These are phyloP conservation scores for Lepus europaeus DNA, from an alignment of 2,113 vertebrate species.

Conservation along the genomic window DNA sequence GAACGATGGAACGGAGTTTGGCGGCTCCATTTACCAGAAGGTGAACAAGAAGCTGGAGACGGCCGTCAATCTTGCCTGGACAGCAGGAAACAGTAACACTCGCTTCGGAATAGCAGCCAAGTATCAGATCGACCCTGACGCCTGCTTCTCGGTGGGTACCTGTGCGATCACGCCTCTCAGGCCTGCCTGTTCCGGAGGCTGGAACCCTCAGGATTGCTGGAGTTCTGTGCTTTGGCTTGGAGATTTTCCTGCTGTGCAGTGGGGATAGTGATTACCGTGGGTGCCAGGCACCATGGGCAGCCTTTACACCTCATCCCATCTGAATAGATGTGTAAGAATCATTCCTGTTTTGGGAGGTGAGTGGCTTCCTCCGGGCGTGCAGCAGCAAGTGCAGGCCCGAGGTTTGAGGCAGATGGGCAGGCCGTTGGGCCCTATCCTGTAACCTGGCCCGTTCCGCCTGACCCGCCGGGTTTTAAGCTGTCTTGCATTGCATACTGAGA, in stretches of 20 bases:
- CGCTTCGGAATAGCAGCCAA: constrained; percentile 99
- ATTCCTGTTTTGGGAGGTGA: not conserved
- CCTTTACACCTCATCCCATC: not conserved
- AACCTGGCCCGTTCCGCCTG: not conserved
- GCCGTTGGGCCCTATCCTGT: not conserved
- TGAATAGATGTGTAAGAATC: not conserved
- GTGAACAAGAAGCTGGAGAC: constrained; percentile 98
- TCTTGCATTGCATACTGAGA: not conserved
- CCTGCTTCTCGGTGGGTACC: constrained; percentile 95
- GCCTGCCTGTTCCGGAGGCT: not conserved
- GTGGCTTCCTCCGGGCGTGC: not conserved
- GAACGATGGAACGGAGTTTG: constrained; percentile 98
- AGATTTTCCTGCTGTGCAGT: not conserved
- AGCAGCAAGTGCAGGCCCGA: not conserved
- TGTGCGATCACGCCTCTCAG: not conserved
- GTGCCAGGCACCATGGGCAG: not conserved
- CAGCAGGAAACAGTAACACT: constrained; percentile 98
- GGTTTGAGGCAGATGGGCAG: not conserved
- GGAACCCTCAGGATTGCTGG: not conserved
- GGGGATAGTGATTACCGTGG: not conserved
- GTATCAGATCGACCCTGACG: constrained; percentile 97
- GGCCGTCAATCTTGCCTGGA: constrained; percentile 97
- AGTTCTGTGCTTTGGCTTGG: not conserved
- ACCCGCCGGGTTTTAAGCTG: not conserved
- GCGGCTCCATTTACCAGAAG: constrained; percentile 99